Percentiles rank a stretch among this genome's conserved stretches.
These are phyloP conservation scores for Cervus canadensis DNA, from an alignment of 2,113 vertebrate species.

Conservation along the genomic window DNA sequence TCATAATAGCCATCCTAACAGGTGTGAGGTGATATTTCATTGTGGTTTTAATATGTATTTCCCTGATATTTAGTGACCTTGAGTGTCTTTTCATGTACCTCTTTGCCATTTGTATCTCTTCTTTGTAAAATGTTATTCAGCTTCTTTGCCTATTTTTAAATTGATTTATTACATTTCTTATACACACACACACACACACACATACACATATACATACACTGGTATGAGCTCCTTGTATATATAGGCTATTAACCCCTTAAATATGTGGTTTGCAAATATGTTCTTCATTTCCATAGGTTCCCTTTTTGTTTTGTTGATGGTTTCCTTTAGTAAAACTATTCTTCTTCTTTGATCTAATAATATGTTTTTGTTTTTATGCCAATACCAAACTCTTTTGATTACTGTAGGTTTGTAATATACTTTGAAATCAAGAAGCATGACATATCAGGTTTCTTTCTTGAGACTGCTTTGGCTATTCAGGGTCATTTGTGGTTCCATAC, in stretches of 20 bases:
- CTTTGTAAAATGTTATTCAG: not conserved
- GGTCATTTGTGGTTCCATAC: not conserved
- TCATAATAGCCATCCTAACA: not conserved
- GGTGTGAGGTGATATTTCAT: not conserved
- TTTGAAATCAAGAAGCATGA: not conserved
- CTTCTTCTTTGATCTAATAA: not conserved
- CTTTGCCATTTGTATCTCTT: not conserved
- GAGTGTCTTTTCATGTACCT: not conserved
- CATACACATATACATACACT: not conserved
- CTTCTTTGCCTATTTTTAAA: not conserved
- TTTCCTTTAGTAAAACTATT: not conserved
- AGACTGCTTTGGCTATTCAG: not conserved
- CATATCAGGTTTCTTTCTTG: not conserved
- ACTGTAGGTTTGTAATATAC: not conserved
- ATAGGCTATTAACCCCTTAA: not conserved
- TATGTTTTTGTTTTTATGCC: not conserved
- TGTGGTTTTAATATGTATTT: not conserved
- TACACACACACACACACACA: not conserved
- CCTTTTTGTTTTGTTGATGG: not conserved
- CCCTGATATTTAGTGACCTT: not conserved
- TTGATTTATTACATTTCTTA: not conserved
- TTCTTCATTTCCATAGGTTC: not conserved
- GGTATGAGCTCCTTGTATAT: not conserved
- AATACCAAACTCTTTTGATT: not conserved
- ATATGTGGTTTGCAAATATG: not conserved